Conservation (phyloP, 1,140 invertebrate genomes). For the Tribolium castaneum region DNA sequence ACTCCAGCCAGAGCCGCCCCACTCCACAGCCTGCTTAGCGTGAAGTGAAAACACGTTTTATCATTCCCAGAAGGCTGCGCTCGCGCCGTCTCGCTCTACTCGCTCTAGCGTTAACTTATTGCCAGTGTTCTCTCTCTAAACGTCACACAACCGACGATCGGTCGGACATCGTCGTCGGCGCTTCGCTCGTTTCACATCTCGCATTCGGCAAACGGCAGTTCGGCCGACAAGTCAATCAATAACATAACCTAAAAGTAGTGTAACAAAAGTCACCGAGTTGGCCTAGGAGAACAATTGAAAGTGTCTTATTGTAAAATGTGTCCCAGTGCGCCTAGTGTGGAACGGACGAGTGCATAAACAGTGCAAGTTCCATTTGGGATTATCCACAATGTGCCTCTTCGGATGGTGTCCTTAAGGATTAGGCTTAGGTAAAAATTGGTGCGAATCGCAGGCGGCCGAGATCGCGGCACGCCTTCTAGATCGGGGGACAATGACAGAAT, state of each 20-base stretch:
- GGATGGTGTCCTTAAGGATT: conserved; percentile 27
- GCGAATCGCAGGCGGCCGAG: no score
- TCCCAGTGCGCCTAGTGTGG: background rate
- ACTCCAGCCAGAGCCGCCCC: conserved; percentile 39
- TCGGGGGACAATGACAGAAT: conserved; percentile 18
- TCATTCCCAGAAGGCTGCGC: conserved; percentile 45
- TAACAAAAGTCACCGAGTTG: background rate
- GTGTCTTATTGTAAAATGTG: conserved; percentile 5
- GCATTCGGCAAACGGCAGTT: conserved; percentile 44
- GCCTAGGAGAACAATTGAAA: conserved; percentile 1
- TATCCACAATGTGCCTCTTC: background rate
- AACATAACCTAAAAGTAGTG: conserved; percentile 12
- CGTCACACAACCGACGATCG: conserved; percentile 39
- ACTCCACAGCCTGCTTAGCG: conserved; percentile 47
- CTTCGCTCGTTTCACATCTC: conserved; percentile 6
- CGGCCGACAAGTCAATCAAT: background rate
- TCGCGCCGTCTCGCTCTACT: background rate
- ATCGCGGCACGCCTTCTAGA: conserved; percentile 1
- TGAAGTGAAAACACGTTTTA: conserved; percentile 52
- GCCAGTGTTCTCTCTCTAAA: conserved; percentile 21
- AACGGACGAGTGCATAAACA: background rate
- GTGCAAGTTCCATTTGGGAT: background rate
- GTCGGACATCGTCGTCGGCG: conserved; percentile 6
- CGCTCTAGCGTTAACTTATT: background rate
- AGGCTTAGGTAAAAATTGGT: conserved; percentile 10